Evolutionary conservation across 2,797 vertebrate species (phyloP), one percentile per base, ranked within the genome.

Genomic region (Oreonectes daqikongensis): DNA sequence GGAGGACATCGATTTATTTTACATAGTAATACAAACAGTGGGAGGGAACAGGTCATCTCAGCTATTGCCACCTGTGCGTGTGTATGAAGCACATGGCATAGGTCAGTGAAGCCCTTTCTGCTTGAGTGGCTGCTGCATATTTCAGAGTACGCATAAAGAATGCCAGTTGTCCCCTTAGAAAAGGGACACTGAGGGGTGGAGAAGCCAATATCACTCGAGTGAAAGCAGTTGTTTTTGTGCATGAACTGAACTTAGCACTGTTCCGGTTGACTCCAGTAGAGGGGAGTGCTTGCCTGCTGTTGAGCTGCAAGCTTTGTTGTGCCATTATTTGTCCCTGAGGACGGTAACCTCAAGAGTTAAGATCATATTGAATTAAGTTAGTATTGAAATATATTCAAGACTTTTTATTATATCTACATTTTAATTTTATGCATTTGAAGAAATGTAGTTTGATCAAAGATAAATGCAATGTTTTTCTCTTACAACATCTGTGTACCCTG

Each of bases 1-100:
- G 78, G 63, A 82, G 83, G 81, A 77, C 83, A 85, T 87, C 59
- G 79, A 81, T 87, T 79, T 87, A 85, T 89, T 87, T 85, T 72
- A 81, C 84, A 86, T 81, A 69, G 79, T 72, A 82, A 81, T 82
- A 79, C 79, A 82, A 84, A 81, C 72, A 75, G 75, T 69, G 57
- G 80, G 78, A 68, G 63, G 79, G 46, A 59, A 71, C 59, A 22
- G 78, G 81, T 84, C 83, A 84, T 78, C 82, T 78, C 80, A 70
- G 80, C 68, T 67, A 71, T 60, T 55, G 79, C 68, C 64, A 72
- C 64, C 64, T 69, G 48, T 79, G 69, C 60, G 40, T 79, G 46
- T 9, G 48, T 32, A 53, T 46, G 44, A 70, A 65, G 69, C 72
- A 70, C 72, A 75, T 75, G 71, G 68, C 65, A 78, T 66, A 52